Evolutionary conservation across 2,113 vertebrate species (phyloP), one percentile per base, ranked within the genome.

Genomic region (Onychostoma macrolepis): DNA sequence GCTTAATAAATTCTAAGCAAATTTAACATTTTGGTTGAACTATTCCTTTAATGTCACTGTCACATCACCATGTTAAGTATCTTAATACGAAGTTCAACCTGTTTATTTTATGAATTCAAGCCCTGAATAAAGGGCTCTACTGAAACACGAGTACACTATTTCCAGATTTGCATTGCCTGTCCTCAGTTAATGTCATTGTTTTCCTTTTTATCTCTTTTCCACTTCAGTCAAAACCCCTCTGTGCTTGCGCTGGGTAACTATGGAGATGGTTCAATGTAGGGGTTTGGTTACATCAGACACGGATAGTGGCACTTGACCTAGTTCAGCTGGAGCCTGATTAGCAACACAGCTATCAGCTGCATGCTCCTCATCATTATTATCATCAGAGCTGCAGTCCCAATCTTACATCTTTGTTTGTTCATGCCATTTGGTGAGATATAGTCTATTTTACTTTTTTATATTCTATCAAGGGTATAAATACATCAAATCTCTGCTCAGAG

Each of bases 251-350:
- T 71, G 81, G 43, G 81, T 83, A 83, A 83, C 81, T 83, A 83
- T 83, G 65, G 81, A 71, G 81, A 83, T 83, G 63, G 58, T 82
- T 78, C 41, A 67, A 26, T 38, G 75, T 67, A 50, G 45, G 56
- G 74, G 72, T 79, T 67, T 63, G 84, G 56, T 86, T 72, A 81
- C 69, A 72, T 75, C 71, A 72, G 79, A 81, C 50, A 75, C 43
- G 80, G 53, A 87, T 63, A 45, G 67, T 75, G 56, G 86, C 56
- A 76, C 80, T 83, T 87, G 80, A 83, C 86, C 80, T 71, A 87
- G 53, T 76, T 87, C 53, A 48, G 79, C 86, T 50, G 67, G 79
- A 82, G 53, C 36, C 79, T 87, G 85, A 87, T 82, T 82, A 74
- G 69, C 67, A 63, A 82, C 72, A 82, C 79, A 82, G 79, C 71